Conservation (phyloP, 1,140 invertebrate genomes). For the Stenopsyche tienmushanensis region DNA sequence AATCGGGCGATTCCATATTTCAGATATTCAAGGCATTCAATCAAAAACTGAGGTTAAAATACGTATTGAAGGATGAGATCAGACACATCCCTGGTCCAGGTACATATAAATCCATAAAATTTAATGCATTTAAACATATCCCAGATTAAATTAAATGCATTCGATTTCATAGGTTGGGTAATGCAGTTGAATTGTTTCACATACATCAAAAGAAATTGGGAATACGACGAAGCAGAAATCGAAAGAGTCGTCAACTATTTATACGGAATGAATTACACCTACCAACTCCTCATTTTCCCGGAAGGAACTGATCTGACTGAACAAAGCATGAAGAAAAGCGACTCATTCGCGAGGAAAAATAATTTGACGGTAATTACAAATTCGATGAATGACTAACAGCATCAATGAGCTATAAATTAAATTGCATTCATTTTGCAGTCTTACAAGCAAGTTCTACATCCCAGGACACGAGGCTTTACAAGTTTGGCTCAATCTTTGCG, state of each 20-base stretch:
- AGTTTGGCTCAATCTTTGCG: constrained; percentile 69
- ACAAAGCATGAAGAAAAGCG: constrained; percentile 70
- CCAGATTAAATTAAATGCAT: not conserved
- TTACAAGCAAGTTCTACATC: constrained; percentile 79
- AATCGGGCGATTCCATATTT: not conserved
- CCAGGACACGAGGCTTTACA: constrained; percentile 81
- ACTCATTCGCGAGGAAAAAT: constrained; percentile 71
- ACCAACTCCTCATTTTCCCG: constrained; percentile 78
- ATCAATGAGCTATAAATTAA: not conserved
- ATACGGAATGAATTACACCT: constrained; percentile 61
- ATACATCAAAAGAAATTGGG: constrained; percentile 81
- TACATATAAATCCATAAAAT: constrained; percentile 44
- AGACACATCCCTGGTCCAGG: constrained; percentile 78
- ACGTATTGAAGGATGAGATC: constrained; percentile 80
- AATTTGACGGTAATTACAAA: constrained; percentile 56
- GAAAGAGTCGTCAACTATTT: constrained; percentile 74
- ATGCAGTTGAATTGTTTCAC: constrained; percentile 85
- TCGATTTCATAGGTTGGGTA: constrained; percentile 69
- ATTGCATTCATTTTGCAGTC: constrained; percentile 44
- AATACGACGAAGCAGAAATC: constrained; percentile 69
- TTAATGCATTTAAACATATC: not conserved
- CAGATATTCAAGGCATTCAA: constrained; percentile 36
- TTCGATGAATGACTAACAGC: not conserved
- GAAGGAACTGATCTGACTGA: constrained; percentile 85
- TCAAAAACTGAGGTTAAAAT: constrained; percentile 65